phyloP scores from a whole-genome alignment of 2,888 invertebrate species.

The Lepas anatifera region DNA sequence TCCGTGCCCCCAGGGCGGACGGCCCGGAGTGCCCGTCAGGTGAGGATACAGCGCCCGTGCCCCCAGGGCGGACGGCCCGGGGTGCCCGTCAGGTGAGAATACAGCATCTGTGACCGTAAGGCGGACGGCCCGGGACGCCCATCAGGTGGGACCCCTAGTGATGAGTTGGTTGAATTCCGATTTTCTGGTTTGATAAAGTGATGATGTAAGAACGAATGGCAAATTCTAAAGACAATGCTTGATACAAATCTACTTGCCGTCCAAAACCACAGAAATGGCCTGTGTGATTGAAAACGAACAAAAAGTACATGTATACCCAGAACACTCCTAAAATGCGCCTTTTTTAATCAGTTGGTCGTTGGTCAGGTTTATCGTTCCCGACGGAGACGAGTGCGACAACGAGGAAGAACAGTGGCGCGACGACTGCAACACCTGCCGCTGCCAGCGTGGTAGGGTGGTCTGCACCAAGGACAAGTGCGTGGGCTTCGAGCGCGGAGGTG shows the following conservation, averaged over 20 bases:
- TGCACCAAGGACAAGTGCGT: conserved; percentile 17
- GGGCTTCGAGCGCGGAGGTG: neutral
- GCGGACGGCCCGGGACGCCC: neutral
- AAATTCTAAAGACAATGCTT: too few relatives aligned
- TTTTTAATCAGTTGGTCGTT: too few relatives aligned
- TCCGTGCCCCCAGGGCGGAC: neutral
- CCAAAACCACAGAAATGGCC: too few relatives aligned
- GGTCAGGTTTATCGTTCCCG: neutral
- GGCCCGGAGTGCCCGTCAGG: neutral
- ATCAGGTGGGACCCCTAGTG: too few relatives aligned
- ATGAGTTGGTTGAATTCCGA: too few relatives aligned
- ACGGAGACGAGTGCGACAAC: conserved; percentile 5
- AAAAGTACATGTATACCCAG: too few relatives aligned
- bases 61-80: neutral
- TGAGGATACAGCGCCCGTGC: conserved; percentile 8
- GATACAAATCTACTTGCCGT: too few relatives aligned
- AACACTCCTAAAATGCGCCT: too few relatives aligned
- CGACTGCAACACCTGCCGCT: conserved; percentile 21
- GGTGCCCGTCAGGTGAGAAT: conserved; percentile 5
- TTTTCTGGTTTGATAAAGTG: too few relatives aligned
- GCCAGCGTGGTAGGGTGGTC: conserved; percentile 13
- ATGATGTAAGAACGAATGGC: too few relatives aligned
- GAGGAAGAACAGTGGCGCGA: conserved; percentile 16
- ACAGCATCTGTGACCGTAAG: neutral
- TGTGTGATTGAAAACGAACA: too few relatives aligned